Evolutionary conservation across 2,888 invertebrate genomes (phyloP).

Genomic region (Julus scanicus): DNA sequence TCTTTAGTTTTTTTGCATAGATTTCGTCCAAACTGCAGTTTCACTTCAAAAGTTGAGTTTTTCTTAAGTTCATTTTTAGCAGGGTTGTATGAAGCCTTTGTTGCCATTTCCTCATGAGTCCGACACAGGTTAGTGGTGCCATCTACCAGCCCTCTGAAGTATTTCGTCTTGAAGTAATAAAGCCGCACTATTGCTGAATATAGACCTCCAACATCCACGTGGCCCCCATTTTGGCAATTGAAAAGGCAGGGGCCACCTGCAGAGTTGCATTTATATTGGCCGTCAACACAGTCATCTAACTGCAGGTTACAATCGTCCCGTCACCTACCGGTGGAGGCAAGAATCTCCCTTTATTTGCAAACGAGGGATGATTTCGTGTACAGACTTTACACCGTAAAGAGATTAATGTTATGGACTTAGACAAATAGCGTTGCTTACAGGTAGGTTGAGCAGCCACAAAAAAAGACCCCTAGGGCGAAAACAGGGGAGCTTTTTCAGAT

Average conservation of each 20-base stretch:
- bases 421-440: conserved; percentile 11
- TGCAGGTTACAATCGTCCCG: not conserved
- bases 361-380: no score
- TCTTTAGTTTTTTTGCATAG: no score
- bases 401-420: conserved; percentile 9
- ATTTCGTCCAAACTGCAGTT: no score
- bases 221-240: not conserved
- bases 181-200: not conserved
- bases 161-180: no score
- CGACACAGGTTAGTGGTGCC: no score
- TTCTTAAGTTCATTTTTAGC: no score
- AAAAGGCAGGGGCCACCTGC: not conserved
- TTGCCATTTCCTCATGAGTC: no score
- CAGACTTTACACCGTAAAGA: not conserved
- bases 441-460: not conserved
- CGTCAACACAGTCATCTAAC: not conserved
- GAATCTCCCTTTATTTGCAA: not conserved
- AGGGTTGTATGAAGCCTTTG: no score
- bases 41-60: no score
- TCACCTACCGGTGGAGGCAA: not conserved
- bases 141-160: no score
- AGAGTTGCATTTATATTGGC: not conserved
- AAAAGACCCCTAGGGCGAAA: not conserved
- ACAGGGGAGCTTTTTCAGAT: not conserved
- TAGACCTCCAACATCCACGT: not conserved